Evolutionary conservation across 2,797 vertebrate species (phyloP).

Genomic region (Sebastes steindachneri): DNA sequence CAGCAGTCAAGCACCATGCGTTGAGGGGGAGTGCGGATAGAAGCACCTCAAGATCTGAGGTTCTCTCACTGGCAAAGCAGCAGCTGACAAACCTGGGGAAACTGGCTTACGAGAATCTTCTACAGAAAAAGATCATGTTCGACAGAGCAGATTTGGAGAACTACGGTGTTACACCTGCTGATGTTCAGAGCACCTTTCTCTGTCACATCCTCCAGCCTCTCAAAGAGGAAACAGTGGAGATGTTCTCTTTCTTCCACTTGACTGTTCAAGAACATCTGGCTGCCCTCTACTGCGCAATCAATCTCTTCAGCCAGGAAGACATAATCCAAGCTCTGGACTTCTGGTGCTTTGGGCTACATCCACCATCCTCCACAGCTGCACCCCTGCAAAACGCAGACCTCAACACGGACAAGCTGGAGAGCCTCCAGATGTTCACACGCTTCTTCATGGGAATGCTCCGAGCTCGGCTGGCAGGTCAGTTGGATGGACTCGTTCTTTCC

Average conservation of each 20-base stretch:
- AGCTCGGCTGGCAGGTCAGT: conserved; percentile 59
- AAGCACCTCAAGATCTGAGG: conserved; percentile 31
- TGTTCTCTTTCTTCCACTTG: conserved; percentile 82
- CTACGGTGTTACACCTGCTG: conserved; percentile 57
- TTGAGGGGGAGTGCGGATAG: conserved; percentile 48
- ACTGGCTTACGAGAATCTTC: conserved; percentile 73
- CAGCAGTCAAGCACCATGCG: conserved; percentile 73
- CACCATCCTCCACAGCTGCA: conserved; percentile 31
- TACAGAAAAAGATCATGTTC: conserved; percentile 76
- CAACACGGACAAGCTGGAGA: conserved; percentile 54
- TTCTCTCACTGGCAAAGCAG: conserved; percentile 63
- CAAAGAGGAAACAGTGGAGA: conserved; percentile 65
- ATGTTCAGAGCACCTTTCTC: conserved; percentile 73
- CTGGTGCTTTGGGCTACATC: conserved; percentile 74
- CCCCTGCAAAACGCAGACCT: conserved; percentile 46
- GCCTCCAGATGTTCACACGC: conserved; percentile 81
- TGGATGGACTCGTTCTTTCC: conserved; percentile 61
- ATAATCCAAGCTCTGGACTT: conserved; percentile 73
- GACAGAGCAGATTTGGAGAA: conserved; percentile 54
- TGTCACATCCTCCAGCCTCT: conserved; percentile 70
- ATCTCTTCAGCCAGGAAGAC: conserved; percentile 55
- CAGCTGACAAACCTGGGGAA: conserved; percentile 71
- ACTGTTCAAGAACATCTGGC: conserved; percentile 81
- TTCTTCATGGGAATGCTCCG: conserved; percentile 80
- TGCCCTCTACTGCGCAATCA: conserved; percentile 72